A percentile compares a stretch with the other conserved stretches of the same genome.
Conservation (phyloP, 2,797 vertebrate genomes). For the Sebastes jordani region DNA sequence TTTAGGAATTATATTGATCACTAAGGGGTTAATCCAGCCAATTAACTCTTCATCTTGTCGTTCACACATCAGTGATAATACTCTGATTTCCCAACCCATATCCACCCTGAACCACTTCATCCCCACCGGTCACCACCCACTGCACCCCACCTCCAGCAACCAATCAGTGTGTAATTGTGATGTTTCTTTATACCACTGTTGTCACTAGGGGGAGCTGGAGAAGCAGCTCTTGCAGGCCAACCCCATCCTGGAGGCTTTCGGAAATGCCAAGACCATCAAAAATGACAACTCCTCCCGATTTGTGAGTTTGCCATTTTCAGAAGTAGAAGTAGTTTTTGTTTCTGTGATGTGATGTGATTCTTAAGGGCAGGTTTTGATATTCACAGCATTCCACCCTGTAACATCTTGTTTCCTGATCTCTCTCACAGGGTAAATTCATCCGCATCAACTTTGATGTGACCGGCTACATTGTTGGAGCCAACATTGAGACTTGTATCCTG, state of each 20-base stretch:
- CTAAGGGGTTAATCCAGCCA: not conserved
- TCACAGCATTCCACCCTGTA: not conserved
- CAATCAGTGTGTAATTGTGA: not conserved
- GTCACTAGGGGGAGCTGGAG: constrained; percentile 95
- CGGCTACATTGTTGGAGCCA: constrained; percentile 96
- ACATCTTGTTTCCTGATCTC: not conserved
- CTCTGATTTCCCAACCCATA: not conserved
- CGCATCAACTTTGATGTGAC: constrained; percentile 98
- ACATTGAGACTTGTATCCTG: constrained; percentile 98
- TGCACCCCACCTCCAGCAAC: not conserved
- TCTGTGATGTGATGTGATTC: not conserved
- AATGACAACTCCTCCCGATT: constrained; percentile 98
- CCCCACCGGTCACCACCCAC: not conserved
- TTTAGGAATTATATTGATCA: not conserved
- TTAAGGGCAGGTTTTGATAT: not conserved
- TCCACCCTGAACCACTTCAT: not conserved
- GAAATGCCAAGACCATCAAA: constrained; percentile 98
- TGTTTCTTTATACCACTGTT: constrained; percentile 43
- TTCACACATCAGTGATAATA: not conserved
- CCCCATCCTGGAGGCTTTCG: constrained; percentile 97
- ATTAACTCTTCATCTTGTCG: not conserved
- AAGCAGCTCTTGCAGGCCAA: constrained; percentile 98
- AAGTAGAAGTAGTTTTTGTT: not conserved
- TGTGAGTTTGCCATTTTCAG: constrained; percentile 81
- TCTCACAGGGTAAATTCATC: constrained; percentile 95